A percentile compares a stretch with the other conserved stretches of the same genome.
Conservation (phyloP, 2,113 vertebrate genomes). For the Sterrhoptilus dennistouni region DNA sequence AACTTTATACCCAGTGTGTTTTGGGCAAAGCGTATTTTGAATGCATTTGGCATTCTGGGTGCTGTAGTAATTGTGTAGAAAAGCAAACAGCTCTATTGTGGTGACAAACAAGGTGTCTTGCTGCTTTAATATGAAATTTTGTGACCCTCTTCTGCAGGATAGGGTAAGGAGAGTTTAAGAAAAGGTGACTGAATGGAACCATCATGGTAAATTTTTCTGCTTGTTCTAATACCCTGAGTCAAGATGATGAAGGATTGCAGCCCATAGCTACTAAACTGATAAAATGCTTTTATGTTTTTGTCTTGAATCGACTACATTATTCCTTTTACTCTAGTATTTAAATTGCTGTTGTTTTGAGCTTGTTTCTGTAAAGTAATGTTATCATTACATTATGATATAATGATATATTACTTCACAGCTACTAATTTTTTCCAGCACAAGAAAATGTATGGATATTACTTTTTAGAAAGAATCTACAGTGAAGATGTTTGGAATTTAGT, state of each 20-base stretch:
- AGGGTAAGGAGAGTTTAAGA: not conserved
- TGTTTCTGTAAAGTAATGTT: not conserved
- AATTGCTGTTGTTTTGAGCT: not conserved
- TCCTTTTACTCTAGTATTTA: not conserved
- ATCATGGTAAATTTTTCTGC: not conserved
- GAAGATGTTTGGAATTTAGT: not conserved
- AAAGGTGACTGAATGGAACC: not conserved
- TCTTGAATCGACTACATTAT: not conserved
- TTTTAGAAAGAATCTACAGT: not conserved
- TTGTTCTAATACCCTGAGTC: not conserved
- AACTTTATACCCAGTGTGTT: not conserved
- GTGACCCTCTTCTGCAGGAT: not conserved
- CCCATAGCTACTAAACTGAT: not conserved
- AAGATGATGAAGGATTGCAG: not conserved
- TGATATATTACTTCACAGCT: not conserved
- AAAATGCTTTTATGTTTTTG: not conserved
- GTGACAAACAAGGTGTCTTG: not conserved
- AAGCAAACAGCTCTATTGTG: not conserved
- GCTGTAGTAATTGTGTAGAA: not conserved
- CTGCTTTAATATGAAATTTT: not conserved
- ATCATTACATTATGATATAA: not conserved
- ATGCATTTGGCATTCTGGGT: not conserved
- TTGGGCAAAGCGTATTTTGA: not conserved
- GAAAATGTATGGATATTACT: not conserved
- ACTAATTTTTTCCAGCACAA: not conserved